phyloP scores from a whole-genome alignment of 2,797 vertebrate species.

The Cyprinodon diabolis region DNA sequence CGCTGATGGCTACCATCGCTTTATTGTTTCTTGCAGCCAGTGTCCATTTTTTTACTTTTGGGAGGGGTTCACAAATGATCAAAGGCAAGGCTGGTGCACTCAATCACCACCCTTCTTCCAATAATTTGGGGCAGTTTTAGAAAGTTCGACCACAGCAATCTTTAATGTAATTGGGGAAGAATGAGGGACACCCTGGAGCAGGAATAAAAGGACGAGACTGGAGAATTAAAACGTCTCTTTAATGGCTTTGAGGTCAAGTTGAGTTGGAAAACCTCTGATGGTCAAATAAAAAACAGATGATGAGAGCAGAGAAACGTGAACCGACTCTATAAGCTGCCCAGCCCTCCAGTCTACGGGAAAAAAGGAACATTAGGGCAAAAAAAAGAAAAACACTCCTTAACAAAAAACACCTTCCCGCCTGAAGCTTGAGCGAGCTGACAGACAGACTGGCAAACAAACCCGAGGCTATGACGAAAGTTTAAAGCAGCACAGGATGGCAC shows the following conservation, averaged over 20 bases:
- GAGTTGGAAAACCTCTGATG: slow-evolving; percentile 66
- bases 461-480: slow-evolving; percentile 6
- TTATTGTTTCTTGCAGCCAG: slow-evolving; percentile 11
- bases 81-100: slow-evolving; percentile 48
- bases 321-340: slow-evolving; percentile 37
- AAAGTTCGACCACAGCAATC: slow-evolving; percentile 60
- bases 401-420: slow-evolving; percentile 13
- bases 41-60: slow-evolving; percentile 3
- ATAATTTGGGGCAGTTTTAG: slow-evolving; percentile 51
- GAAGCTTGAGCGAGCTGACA: slow-evolving; percentile 10
- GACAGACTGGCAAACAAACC: slow-evolving; percentile 24
- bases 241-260: slow-evolving; percentile 63
- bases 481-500: slow-evolving; percentile 32
- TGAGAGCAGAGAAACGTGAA: slow-evolving; percentile 63
- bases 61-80: slow-evolving; percentile 29
- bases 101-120: slow-evolving; percentile 52
- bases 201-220: slow-evolving; percentile 68
- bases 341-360: slow-evolving; percentile 41
- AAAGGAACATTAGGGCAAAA: slow-evolving; percentile 13
- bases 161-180: slow-evolving; percentile 71
- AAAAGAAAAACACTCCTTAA: slow-evolving; percentile 10
- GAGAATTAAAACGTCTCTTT: slow-evolving; percentile 73
- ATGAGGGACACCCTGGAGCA: slow-evolving; percentile 55
- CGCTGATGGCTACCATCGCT: slow-evolving; percentile 5
- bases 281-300: slow-evolving; percentile 80